These are phyloP conservation scores for Smithornis capensis DNA, from an alignment of 2,113 vertebrate species.

Conservation along the genomic window DNA sequence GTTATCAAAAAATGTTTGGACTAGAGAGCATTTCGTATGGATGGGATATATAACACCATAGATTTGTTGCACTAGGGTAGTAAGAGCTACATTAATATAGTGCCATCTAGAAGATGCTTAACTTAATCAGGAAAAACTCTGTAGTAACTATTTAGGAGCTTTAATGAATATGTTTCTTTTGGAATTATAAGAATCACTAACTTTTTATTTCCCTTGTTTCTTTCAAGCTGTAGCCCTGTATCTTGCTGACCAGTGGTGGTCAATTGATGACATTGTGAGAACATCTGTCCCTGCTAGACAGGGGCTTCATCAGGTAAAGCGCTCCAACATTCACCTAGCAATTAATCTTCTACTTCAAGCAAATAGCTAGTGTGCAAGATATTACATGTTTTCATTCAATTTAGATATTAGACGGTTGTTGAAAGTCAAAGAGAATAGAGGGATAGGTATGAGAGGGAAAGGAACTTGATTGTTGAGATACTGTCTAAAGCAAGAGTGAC, in stretches of 20 bases:
- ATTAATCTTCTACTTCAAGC: not conserved
- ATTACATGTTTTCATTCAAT: not conserved
- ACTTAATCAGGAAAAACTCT: too few relatives aligned
- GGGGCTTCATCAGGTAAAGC: slow-evolving; percentile 80
- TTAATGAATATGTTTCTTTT: not conserved
- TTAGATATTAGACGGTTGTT: not conserved
- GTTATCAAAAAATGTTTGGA: not conserved
- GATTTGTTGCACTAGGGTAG: not conserved
- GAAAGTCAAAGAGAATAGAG: not conserved
- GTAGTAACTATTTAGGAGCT: too few relatives aligned
- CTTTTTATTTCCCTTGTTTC: slow-evolving; percentile 10
- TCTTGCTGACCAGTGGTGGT: slow-evolving; percentile 87
- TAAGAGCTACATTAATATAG: not conserved
- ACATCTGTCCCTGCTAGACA: slow-evolving; percentile 77
- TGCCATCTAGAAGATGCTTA: not conserved
- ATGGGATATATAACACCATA: not conserved
- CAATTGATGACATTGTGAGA: slow-evolving; percentile 83
- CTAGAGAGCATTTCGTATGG: not conserved
- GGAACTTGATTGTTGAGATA: not conserved
- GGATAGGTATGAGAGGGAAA: not conserved
- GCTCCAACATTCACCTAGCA: not conserved
- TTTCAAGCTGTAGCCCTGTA: slow-evolving; percentile 83
- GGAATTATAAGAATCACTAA: slow-evolving; percentile 4
- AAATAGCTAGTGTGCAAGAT: not conserved
- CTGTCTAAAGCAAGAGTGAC: not conserved